Evolutionary conservation across 2,797 vertebrate genomes (phyloP).

Genomic region (Carapus acus): DNA sequence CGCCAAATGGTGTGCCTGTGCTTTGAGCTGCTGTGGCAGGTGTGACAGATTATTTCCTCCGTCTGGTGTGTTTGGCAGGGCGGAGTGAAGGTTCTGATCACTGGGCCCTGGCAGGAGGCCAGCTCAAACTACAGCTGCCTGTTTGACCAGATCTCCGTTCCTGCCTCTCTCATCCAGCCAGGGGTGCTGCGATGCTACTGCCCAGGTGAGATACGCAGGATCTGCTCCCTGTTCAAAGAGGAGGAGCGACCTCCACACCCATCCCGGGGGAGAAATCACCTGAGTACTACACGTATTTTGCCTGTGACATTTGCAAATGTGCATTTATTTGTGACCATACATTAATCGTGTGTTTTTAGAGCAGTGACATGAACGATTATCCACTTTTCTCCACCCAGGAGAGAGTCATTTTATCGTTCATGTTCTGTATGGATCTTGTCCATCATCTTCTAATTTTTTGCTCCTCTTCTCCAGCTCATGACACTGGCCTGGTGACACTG

Average conservation of each 20-base stretch:
- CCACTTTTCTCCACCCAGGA: too few species aligned
- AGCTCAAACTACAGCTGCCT: conserved; percentile 97
- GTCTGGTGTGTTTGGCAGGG: conserved; percentile 72
- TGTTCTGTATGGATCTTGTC: background rate
- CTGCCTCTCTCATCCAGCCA: conserved; percentile 95
- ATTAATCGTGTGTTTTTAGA: too few species aligned
- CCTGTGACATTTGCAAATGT: too few species aligned
- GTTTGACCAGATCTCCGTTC: conserved; percentile 98
- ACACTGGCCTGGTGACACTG: conserved; percentile 96
- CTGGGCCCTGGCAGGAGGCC: conserved; percentile 97
- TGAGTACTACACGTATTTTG: background rate
- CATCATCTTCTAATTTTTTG: conserved; percentile 11
- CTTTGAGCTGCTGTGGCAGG: background rate
- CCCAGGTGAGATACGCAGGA: conserved; percentile 80
- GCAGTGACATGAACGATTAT: too few species aligned
- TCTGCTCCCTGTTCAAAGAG: background rate
- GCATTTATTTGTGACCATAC: too few species aligned
- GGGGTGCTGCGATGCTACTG: conserved; percentile 98
- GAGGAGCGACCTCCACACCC: background rate
- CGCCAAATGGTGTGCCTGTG: background rate
- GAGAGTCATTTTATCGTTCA: too few species aligned
- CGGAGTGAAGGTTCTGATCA: conserved; percentile 98
- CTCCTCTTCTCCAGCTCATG: conserved; percentile 78
- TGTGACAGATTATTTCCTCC: conserved; percentile 12
- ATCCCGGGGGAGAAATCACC: background rate